Evolutionary conservation across 1,140 invertebrate species (phyloP), one percentile per base, ranked within the genome.

Genomic region (Drosophila littoralis): DNA sequence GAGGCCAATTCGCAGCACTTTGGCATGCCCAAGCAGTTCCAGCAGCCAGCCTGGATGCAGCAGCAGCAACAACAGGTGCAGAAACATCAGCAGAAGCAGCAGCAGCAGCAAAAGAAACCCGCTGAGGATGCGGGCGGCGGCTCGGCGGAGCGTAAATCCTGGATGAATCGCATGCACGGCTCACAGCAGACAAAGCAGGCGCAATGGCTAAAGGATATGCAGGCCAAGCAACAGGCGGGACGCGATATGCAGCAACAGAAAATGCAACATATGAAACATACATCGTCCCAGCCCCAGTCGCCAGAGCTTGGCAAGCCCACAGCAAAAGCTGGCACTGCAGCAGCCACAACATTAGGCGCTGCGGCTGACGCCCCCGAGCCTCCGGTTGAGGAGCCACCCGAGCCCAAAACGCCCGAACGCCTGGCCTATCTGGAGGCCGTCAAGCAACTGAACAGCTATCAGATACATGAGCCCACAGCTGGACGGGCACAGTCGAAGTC

Each of bases 131-230:
- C n/a, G 22, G 7, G 7, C 17, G 28, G 51, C 6, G 58, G 60
- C 0, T 67, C 76, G 8, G 15, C 50, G 0, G 72, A 88, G 35
- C 79, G 83, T 6, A 71, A 83, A 1, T 63, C 50, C n/a, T 88
- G 83, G 83, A 74, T 88, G 76, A 79, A 69, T 38, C 79, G 77
- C n/a, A 88, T 88, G 84, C 84, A 86, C 13, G 79, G 76, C 22
- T 32, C 69, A 0, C 83, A 86, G 52, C 78, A 88, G 8, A 58
- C 68, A 15, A 86, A 79, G 13, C 82, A 86, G 65, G 61, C 68
- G 0, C 43, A 88, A 17, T 88, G 83, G 72, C 17, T 86, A 0
- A 82, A 88, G 57, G 67, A 88, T 0, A 79, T 86, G 61, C 76
- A 88, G 46, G 75, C 65, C 28, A 86, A 86, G 17, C 79, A 82